Evolutionary conservation across 2,888 invertebrate genomes (phyloP).

Genomic region (Eilema caniola): DNA sequence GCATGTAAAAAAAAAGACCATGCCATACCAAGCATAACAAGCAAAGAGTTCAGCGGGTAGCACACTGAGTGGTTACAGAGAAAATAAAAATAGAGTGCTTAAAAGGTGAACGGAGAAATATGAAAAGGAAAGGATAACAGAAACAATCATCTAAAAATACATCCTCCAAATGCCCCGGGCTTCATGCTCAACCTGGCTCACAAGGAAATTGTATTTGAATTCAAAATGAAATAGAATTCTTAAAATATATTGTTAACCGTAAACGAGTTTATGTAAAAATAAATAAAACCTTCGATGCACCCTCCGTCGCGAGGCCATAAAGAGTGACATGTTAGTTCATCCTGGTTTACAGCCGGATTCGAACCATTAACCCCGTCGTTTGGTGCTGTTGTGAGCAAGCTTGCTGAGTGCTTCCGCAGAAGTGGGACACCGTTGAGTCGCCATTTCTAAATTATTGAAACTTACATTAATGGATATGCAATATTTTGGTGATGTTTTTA

Average conservation of each 20-base stretch:
- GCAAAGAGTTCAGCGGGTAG: too few relatives aligned
- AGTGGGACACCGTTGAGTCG: constrained; percentile 1
- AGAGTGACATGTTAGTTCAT: not conserved
- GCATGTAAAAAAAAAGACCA: too few relatives aligned
- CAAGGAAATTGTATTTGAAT: not conserved
- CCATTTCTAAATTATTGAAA: not conserved
- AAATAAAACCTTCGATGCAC: not conserved
- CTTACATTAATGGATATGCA: not conserved
- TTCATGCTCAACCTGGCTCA: not conserved
- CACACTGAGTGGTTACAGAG: too few relatives aligned
- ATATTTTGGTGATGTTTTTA: not conserved
- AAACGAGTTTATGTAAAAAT: not conserved
- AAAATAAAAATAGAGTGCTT: too few relatives aligned
- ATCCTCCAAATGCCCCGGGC: too few relatives aligned
- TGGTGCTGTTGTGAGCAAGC: not conserved
- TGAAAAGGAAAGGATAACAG: not conserved
- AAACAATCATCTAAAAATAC: too few relatives aligned
- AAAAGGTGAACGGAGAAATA: too few relatives aligned
- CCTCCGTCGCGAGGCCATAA: constrained; percentile 2
- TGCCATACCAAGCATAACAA: too few relatives aligned
- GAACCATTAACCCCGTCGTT: not conserved
- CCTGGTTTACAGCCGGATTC: constrained; percentile 4
- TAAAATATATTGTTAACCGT: not conserved
- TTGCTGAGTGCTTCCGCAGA: not conserved
- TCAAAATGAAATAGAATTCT: not conserved